These are phyloP conservation scores for Quadriops clusia DNA, from an alignment of 2,888 invertebrate species.

Conservation along the genomic window DNA sequence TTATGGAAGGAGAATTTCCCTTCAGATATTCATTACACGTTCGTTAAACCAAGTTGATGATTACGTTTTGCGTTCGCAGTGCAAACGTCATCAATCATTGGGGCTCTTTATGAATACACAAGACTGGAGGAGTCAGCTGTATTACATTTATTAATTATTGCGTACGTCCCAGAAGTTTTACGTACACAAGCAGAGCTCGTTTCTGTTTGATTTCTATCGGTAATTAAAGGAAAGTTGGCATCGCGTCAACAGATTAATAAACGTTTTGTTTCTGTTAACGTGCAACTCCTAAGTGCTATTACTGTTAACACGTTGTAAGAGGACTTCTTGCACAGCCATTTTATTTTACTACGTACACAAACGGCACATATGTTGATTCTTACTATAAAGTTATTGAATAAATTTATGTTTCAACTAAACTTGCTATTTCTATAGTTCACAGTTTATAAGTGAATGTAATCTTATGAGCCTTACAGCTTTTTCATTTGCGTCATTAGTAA, in stretches of 20 bases:
- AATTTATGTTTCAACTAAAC: too few species aligned
- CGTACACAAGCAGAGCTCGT: constrained; percentile 14
- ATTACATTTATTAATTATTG: constrained; percentile 22
- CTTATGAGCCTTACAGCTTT: too few species aligned
- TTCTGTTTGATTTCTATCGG: constrained; percentile 13
- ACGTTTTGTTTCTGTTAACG: constrained; percentile 15
- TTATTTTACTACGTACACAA: too few species aligned
- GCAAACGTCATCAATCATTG: constrained; percentile 22
- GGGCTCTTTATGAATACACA: constrained; percentile 23
- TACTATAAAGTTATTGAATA: too few species aligned
- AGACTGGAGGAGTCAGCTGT: constrained; percentile 22
- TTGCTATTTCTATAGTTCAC: too few species aligned
- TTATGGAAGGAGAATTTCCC: constrained; percentile 19
- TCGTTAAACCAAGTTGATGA: constrained; percentile 23
- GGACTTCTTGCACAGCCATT: too few species aligned
- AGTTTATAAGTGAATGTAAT: too few species aligned
- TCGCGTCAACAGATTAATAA: constrained; percentile 17
- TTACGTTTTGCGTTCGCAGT: constrained; percentile 22
- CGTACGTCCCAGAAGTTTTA: constrained; percentile 11
- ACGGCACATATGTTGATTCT: too few species aligned
- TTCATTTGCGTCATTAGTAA: too few species aligned
- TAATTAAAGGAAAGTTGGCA: constrained; percentile 16
- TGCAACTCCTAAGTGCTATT: too few species aligned
- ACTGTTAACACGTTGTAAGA: too few species aligned
- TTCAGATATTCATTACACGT: constrained; percentile 24